phyloP scores from a whole-genome alignment of 2,113 vertebrate genomes.

The Lasiurus borealis region DNA sequence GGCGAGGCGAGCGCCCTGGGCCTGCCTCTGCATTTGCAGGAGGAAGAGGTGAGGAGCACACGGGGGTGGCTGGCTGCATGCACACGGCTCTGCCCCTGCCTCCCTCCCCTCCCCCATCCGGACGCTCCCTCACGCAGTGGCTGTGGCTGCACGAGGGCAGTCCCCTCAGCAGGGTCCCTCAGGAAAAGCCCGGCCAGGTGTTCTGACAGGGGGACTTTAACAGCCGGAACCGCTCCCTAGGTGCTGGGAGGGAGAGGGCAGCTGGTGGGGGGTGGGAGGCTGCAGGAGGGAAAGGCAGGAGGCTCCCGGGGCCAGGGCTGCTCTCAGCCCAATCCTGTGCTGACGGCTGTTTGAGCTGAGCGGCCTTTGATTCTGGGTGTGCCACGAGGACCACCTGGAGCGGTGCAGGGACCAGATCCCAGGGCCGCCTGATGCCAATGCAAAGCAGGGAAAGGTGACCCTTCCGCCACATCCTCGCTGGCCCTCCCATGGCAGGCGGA shows the following conservation, averaged over 20 bases:
- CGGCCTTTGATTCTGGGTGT: background rate
- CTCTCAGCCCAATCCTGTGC: background rate
- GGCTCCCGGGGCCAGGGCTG: background rate
- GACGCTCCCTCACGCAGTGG: rapidly evolving
- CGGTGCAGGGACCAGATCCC: background rate
- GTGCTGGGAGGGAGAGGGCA: background rate
- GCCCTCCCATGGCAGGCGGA: background rate
- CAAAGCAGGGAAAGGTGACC: background rate
- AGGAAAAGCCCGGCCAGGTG: rapidly evolving
- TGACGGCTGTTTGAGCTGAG: background rate
- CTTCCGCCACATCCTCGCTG: no score
- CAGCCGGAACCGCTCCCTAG: no score
- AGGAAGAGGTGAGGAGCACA: rapidly evolving
- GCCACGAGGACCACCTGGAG: background rate
- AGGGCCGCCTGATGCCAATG: background rate
- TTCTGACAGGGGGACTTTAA: background rate
- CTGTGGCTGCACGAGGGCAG: background rate
- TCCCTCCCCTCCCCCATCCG: no score
- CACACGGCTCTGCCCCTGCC: rapidly evolving
- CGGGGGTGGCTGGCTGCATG: rapidly evolving
- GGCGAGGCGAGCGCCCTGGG: rapidly evolving
- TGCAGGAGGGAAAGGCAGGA: background rate
- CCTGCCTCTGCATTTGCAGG: no score
- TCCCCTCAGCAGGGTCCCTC: rapidly evolving
- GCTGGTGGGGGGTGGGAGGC: rapidly evolving